phyloP scores from a whole-genome alignment of 2,888 invertebrate species.

The Spodoptera picta region DNA sequence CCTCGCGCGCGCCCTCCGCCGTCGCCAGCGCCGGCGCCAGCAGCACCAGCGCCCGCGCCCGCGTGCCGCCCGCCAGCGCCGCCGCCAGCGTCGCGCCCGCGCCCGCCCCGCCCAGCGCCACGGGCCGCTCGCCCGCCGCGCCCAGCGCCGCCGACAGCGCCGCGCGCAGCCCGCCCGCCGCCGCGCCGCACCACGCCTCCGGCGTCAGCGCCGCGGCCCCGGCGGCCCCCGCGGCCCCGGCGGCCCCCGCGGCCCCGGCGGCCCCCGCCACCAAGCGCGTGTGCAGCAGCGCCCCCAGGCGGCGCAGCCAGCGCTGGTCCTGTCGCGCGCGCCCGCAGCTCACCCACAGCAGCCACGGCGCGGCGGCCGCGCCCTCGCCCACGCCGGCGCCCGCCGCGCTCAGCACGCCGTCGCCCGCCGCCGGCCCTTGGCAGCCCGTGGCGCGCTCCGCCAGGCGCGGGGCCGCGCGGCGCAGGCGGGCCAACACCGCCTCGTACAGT shows the following conservation, averaged over 20 bases:
- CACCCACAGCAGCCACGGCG: constrained; percentile 64
- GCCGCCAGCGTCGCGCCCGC: constrained; percentile 63
- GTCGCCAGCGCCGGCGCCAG: constrained; percentile 91
- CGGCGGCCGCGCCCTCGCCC: constrained; percentile 24
- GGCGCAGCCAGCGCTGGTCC: constrained; percentile 64
- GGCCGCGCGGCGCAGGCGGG: constrained; percentile 65
- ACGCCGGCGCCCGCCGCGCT: constrained; percentile 31
- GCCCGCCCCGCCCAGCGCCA: constrained; percentile 63
- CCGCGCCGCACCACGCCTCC: constrained; percentile 2
- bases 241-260: constrained; percentile 26
- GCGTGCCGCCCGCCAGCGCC: constrained; percentile 55
- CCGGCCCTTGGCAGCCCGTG: constrained; percentile 44
- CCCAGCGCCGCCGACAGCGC: constrained; percentile 8
- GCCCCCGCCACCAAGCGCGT: constrained; percentile 59
- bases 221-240: constrained; percentile 39
- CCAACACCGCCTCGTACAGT: constrained; percentile 62
- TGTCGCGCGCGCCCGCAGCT: constrained; percentile 55
- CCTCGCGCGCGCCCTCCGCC: constrained; percentile 90
- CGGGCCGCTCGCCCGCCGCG: constrained; percentile 43
- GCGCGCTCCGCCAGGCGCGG: constrained; percentile 67
- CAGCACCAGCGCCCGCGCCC: constrained; percentile 89
- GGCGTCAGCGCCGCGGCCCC: background rate
- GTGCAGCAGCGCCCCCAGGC: constrained; percentile 65
- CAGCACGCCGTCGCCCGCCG: constrained; percentile 40
- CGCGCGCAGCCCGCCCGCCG: constrained; percentile 24